Evolutionary conservation across 1,140 invertebrate species (phyloP).

Genomic region (Zaprionus capensis): DNA sequence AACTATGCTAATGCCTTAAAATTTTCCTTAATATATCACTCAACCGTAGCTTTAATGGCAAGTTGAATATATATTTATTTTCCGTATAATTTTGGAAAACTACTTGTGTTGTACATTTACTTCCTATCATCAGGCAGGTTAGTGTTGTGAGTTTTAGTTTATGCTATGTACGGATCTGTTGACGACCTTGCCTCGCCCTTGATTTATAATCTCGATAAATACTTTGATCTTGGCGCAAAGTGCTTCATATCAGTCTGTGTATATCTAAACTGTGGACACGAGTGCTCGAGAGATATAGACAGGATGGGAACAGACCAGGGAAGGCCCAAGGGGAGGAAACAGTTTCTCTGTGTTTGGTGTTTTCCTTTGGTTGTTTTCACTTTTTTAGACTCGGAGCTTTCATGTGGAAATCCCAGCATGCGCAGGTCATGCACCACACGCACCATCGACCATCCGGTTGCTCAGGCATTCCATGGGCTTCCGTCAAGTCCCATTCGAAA

Average conservation of each 20-base stretch:
- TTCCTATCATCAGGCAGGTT: conserved; percentile 14
- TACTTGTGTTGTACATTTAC: conserved; percentile 12
- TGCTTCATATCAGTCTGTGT: conserved; percentile 59
- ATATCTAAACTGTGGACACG: conserved; percentile 50
- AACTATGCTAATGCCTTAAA: neutral
- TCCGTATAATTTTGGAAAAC: conserved; percentile 5
- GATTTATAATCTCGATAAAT: conserved; percentile 58
- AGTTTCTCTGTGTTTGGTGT: neutral
- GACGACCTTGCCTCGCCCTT: conserved; percentile 61
- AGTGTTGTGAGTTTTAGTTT: conserved; percentile 28
- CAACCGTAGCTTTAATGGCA: neutral
- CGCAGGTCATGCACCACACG: conserved; percentile 43
- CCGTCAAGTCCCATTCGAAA: conserved; percentile 54
- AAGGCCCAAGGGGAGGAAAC: neutral
- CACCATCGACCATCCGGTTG: conserved; percentile 69
- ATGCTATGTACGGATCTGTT: conserved; percentile 15
- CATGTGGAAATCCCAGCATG: conserved; percentile 51
- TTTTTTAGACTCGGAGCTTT: conserved; percentile 51
- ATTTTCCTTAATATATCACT: neutral
- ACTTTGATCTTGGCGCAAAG: conserved; percentile 72
- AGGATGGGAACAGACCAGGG: neutral
- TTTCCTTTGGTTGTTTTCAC: conserved; percentile 19
- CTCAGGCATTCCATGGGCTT: conserved; percentile 62
- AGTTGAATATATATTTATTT: neutral
- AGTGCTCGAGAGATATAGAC: neutral